Base-by-base conservation (phyloP, 2,797 vertebrate genomes). In the Sebastes minor region DNA sequence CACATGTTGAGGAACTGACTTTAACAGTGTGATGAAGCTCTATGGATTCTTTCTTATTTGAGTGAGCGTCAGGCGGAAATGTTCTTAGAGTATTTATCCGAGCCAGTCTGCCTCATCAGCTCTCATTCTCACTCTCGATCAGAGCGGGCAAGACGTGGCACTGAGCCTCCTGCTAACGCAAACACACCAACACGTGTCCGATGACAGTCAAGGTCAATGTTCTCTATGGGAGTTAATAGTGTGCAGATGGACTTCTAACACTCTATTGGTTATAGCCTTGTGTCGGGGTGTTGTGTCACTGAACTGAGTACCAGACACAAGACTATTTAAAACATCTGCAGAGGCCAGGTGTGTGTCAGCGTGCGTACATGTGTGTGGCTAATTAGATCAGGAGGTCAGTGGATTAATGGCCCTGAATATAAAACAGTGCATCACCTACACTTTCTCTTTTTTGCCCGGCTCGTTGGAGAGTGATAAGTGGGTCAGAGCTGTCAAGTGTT, bases 161-260 rank as follows among this genome's bases (percentile, higher is more conserved):
- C 72, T 30, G 14, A 46, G 42, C 76, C 84, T 84, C 84, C 80
- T 55, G 74, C 83, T 80, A 71, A 79, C n/a, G 25, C 80, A 85
- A 65, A 84, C 78, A 80, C 85, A 88, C 78, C 82, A 52, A 82
- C 57, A 73, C 3, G 42, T 68, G 83, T 80, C 75, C 8, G 64
- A 64, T 69, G 35, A 61, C 71, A n/a, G 53, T 65, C 81, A 88
- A 88, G 86, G 80, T 90, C 76, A 55, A 76, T 11, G 55, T 27
- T 79, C 72, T 83, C 71, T 22, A 1, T 32, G 52, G 72, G 74
- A 81, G 82, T 35, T 88, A 90, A 92, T 82, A 68, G 74, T 64
- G 64, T 76, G 60, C 88, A 89, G 93, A 93, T 85, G 91, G 88
- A 89, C 83, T 80, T 72, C 59, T 69, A 77, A 78, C 74, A 87